Evolutionary conservation across 2,888 invertebrate species (phyloP).

Genomic region (Chrysopilus asiliformis): DNA sequence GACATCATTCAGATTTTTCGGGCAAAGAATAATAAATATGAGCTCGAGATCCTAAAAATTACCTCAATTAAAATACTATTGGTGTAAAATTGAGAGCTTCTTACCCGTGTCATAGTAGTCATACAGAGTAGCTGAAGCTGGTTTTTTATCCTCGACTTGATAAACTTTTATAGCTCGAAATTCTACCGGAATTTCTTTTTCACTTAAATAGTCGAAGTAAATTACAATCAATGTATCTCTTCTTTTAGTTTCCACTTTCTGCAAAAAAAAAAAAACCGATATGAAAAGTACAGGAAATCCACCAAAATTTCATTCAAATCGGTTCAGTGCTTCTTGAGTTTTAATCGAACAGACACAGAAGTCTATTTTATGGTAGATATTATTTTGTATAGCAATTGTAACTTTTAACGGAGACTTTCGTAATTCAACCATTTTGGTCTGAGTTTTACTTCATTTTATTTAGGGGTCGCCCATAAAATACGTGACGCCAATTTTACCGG

Average conservation of each 20-base stretch:
- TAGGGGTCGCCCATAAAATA: too few relatives aligned
- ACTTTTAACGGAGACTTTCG: too few relatives aligned
- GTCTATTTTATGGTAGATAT: neutral
- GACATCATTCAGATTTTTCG: too few relatives aligned
- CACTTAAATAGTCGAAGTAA: slow-evolving; percentile 59
- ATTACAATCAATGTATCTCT: slow-evolving; percentile 51
- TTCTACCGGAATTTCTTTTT: slow-evolving; percentile 68
- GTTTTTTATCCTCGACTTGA: slow-evolving; percentile 74
- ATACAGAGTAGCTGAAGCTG: slow-evolving; percentile 71
- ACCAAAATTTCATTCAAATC: neutral
- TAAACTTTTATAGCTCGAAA: slow-evolving; percentile 74
- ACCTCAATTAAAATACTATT: too few relatives aligned
- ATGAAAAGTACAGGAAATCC: neutral
- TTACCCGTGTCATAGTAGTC: slow-evolving; percentile 90
- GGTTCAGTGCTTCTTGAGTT: neutral
- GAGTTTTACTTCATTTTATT: too few relatives aligned
- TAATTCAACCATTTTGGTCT: too few relatives aligned
- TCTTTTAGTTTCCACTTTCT: slow-evolving; percentile 53
- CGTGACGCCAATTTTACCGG: too few relatives aligned
- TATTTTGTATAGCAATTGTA: too few relatives aligned
- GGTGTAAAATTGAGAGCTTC: too few relatives aligned
- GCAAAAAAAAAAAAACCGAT: slow-evolving; percentile 2
- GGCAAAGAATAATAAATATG: too few relatives aligned
- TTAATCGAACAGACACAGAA: neutral
- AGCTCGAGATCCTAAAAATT: too few relatives aligned